Evolutionary conservation across 2,888 invertebrate species (phyloP).

Genomic region (Lasioglossum marginatum): DNA sequence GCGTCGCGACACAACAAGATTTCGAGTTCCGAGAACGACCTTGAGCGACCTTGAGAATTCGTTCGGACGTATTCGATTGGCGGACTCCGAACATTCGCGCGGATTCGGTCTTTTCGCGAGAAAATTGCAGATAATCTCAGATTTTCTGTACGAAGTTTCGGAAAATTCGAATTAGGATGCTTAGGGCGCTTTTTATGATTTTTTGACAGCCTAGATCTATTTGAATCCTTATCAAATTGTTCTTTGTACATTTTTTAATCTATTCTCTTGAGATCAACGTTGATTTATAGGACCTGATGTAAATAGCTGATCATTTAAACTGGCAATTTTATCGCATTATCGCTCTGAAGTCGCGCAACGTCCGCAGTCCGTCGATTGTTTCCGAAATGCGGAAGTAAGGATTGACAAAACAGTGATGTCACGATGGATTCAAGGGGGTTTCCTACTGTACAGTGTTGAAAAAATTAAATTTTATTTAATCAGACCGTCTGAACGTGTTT

Average conservation of each 20-base stretch:
- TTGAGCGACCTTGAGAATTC: slow-evolving; percentile 23
- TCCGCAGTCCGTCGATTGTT: slow-evolving; percentile 3
- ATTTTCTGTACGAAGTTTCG: no score
- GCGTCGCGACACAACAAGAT: slow-evolving; percentile 16
- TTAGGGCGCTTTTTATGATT: neutral
- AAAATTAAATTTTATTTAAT: slow-evolving; percentile 4
- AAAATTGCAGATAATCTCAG: neutral
- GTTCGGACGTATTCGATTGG: slow-evolving; percentile 19
- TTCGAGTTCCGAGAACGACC: neutral
- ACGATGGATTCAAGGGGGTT: slow-evolving; percentile 5
- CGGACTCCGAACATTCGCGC: neutral
- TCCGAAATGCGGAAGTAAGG: slow-evolving; percentile 25
- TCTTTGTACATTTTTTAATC: neutral
- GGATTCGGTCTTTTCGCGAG: neutral
- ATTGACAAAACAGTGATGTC: slow-evolving; percentile 21
- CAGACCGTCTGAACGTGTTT: neutral
- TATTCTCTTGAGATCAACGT: neutral
- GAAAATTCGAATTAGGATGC: no score
- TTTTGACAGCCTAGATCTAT: neutral
- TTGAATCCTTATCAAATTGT: neutral
- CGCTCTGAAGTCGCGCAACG: neutral
- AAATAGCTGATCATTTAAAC: neutral
- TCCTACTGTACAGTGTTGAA: slow-evolving; percentile 14
- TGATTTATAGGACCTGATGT: neutral
- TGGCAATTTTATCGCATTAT: neutral